Evolutionary conservation across 2,797 vertebrate genomes (phyloP).

Genomic region (Mormyrops attenuatus): DNA sequence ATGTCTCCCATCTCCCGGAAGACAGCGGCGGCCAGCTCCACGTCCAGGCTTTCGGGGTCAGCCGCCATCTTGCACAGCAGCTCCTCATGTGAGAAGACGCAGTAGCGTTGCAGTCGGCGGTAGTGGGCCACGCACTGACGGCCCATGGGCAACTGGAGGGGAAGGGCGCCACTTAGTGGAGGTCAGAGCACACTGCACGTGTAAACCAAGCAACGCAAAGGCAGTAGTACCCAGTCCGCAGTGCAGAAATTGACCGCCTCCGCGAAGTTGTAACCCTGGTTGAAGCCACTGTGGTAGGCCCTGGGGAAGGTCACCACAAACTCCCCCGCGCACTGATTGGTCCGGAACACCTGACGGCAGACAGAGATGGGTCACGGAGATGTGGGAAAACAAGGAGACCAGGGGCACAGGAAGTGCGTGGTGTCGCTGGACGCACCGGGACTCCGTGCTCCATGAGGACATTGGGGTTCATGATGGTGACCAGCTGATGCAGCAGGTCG

Average conservation of each 20-base stretch:
- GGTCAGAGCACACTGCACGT: background rate
- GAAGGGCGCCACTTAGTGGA: background rate
- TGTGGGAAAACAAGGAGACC: background rate
- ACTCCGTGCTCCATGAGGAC: constrained; percentile 96
- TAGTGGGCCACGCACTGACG: constrained; percentile 96
- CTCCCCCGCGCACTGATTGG: constrained; percentile 97
- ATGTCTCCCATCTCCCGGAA: constrained; percentile 85
- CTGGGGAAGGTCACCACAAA: constrained; percentile 97
- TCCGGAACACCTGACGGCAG: constrained; percentile 81
- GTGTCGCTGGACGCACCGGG: constrained; percentile 69
- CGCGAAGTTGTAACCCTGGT: constrained; percentile 98
- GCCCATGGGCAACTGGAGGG: constrained; percentile 79
- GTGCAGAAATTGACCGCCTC: constrained; percentile 99
- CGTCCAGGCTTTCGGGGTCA: constrained; percentile 89
- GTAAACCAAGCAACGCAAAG: background rate
- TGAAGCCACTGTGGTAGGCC: constrained; percentile 98
- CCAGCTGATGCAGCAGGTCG: constrained; percentile 91
- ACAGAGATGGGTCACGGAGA: background rate
- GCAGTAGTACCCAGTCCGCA: constrained; percentile 84
- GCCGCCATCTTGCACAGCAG: constrained; percentile 98
- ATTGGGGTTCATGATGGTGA: constrained; percentile 99
- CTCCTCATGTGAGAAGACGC: constrained; percentile 97
- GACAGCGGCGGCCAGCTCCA: constrained; percentile 87
- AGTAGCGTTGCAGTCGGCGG: constrained; percentile 84
- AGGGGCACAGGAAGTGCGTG: background rate